Evolutionary conservation across 2,888 invertebrate genomes (phyloP), one percentile per base, ranked within the genome.

Genomic region (Eustalomyia histrio): DNA sequence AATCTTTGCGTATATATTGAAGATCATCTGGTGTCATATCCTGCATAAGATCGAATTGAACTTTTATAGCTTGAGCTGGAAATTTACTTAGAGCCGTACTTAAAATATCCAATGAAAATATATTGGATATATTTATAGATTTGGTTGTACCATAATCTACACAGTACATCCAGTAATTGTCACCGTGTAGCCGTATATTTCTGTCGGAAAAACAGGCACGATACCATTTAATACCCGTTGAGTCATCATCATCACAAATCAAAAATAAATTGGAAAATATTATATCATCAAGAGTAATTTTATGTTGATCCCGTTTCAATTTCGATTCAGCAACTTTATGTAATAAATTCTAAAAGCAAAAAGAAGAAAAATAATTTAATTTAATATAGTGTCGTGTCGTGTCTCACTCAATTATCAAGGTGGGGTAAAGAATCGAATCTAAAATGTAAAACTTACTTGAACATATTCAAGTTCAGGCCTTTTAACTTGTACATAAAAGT

Each of bases 31-130:
- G 83, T 73, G 90, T 92, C 83, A 91, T 91, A 60, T 91, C 91
- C 82, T 93, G 93, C 85, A 94, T 92, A 83, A 92, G 91, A 73
- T 93, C 92, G 79, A 94, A 90, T 9, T 92, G 91, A 63, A 93
- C 92, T 83, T 92, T 91, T 76, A 93, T 86, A 16, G 93, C 93
- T 92, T 94, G 93, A 33, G 90, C n/a, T n/a, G n/a, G n/a, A n/a
- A n/a, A n/a, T n/a, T n/a, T n/a, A n/a, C n/a, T n/a, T n/a, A n/a
- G n/a, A 2, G 92, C 92, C n/a, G 91, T 90, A 72, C 93, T 93
- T 58, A 90, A 84, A 3, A 89, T 87, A 69, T 92, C 92, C 63
- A 93, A 86, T 0, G 91, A 89, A 89, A 91, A 92, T 72, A 92
- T 88, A 68, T 89, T 84, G 5, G 90, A 86, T 14, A 90, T 85